phyloP scores from a whole-genome alignment of 2,113 vertebrate species.

The Oncorhynchus masou region DNA sequence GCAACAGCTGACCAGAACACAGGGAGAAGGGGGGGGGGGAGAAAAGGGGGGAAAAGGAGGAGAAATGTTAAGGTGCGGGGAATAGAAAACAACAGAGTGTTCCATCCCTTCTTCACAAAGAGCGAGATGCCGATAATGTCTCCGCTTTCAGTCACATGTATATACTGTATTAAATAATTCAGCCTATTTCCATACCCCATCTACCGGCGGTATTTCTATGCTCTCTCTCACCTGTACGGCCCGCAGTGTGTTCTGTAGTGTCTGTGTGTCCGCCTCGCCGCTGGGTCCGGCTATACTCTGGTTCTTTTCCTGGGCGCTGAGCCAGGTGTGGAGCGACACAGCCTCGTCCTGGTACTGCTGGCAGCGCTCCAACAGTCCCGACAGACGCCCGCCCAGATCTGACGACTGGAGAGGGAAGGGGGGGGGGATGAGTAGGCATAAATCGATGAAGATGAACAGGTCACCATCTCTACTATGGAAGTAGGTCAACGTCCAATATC shows the following conservation, averaged over 20 bases:
- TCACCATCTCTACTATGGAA: no score
- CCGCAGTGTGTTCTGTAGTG: slow-evolving; percentile 81
- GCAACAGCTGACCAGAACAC: slow-evolving; percentile 75
- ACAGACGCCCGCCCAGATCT: slow-evolving; percentile 83
- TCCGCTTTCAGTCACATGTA: no score
- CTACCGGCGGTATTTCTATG: background rate
- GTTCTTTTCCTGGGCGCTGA: slow-evolving; percentile 79
- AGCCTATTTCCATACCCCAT: background rate
- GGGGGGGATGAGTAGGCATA: background rate
- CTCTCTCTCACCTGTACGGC: slow-evolving; percentile 79
- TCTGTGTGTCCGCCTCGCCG: slow-evolving; percentile 78
- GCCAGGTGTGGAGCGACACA: slow-evolving; percentile 82
- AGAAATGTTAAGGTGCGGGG: no score
- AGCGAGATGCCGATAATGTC: no score
- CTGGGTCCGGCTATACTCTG: slow-evolving; percentile 74
- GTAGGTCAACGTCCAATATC: no score
- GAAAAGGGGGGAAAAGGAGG: background rate
- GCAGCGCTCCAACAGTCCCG: slow-evolving; percentile 81
- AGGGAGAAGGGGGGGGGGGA: background rate
- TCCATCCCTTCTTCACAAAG: no score
- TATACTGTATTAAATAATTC: background rate
- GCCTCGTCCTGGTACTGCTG: slow-evolving; percentile 90
- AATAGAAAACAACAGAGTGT: background rate
- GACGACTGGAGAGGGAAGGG: slow-evolving; percentile 74
- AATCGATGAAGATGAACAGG: background rate